A percentile compares a stretch with the other conserved stretches of the same genome.
Conservation (phyloP, 2,797 vertebrate genomes). For the Nyctibius grandis region DNA sequence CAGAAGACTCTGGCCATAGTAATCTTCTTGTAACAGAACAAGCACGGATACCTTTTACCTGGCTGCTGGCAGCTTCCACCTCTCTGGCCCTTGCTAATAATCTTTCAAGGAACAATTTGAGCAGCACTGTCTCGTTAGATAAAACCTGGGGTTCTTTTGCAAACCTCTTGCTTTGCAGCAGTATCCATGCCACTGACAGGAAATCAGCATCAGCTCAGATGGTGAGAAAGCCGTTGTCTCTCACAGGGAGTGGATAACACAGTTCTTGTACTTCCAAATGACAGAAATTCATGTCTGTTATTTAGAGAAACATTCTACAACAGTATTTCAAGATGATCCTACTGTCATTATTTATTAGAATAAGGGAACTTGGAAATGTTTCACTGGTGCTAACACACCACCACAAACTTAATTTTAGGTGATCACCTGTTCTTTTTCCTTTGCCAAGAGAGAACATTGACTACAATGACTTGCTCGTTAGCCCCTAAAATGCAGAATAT, state of each 20-base stretch:
- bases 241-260: background rate
- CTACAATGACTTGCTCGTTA: background rate
- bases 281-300: background rate
- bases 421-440: background rate
- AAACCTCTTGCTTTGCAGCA: background rate
- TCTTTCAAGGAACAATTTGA: background rate
- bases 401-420: background rate
- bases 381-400: background rate
- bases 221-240: background rate
- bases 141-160: background rate
- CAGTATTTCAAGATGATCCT: background rate
- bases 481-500: background rate
- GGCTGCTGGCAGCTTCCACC: background rate
- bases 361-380: background rate
- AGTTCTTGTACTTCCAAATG: background rate
- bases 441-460: background rate
- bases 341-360: background rate
- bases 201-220: background rate
- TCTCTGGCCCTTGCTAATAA: background rate
- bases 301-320: background rate
- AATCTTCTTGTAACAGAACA: background rate
- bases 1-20: background rate
- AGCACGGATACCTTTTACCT: rapidly evolving
- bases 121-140: background rate
- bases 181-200: rapidly evolving